Evolutionary conservation across 2,888 invertebrate species (phyloP).

Genomic region (Malachius bipustulatus): DNA sequence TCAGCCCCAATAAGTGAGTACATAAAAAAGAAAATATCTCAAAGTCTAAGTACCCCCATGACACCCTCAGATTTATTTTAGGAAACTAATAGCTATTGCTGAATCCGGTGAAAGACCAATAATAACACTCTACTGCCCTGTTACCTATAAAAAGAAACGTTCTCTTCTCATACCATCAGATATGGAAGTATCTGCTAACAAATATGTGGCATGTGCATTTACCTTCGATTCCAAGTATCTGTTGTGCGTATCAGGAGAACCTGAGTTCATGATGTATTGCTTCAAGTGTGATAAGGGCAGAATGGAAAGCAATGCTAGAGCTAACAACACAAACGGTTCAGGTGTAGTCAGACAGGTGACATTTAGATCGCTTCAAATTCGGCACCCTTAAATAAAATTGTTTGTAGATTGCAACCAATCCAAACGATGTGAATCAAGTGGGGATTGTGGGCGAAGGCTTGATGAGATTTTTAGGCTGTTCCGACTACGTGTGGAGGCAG

Average conservation of each 20-base stretch:
- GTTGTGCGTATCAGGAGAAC: slow-evolving; percentile 67
- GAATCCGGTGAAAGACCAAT: slow-evolving; percentile 53
- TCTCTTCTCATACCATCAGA: slow-evolving; percentile 41
- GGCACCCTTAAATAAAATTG: background rate
- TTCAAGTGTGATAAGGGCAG: slow-evolving; percentile 76
- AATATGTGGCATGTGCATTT: slow-evolving; percentile 60
- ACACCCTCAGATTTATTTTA: slow-evolving; percentile 24
- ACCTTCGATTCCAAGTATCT: slow-evolving; percentile 73
- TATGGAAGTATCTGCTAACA: slow-evolving; percentile 40
- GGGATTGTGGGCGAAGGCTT: slow-evolving; percentile 53
- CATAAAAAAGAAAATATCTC: slow-evolving; percentile 3
- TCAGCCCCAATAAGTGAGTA: slow-evolving; percentile 57
- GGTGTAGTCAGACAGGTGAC: slow-evolving; percentile 51
- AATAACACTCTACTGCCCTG: slow-evolving; percentile 60
- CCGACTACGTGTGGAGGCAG: slow-evolving; percentile 68
- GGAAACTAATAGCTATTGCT: slow-evolving; percentile 52
- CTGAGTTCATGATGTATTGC: slow-evolving; percentile 70
- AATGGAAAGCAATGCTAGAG: slow-evolving; percentile 61
- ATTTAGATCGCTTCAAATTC: background rate
- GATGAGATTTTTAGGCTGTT: slow-evolving; percentile 63
- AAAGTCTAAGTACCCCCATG: background rate
- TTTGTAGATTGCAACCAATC: slow-evolving; percentile 61
- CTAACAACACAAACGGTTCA: slow-evolving; percentile 56
- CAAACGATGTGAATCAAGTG: slow-evolving; percentile 60
- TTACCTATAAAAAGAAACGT: slow-evolving; percentile 56